Conservation (phyloP, 2,888 invertebrate genomes). For the Plebejus melissa region DNA sequence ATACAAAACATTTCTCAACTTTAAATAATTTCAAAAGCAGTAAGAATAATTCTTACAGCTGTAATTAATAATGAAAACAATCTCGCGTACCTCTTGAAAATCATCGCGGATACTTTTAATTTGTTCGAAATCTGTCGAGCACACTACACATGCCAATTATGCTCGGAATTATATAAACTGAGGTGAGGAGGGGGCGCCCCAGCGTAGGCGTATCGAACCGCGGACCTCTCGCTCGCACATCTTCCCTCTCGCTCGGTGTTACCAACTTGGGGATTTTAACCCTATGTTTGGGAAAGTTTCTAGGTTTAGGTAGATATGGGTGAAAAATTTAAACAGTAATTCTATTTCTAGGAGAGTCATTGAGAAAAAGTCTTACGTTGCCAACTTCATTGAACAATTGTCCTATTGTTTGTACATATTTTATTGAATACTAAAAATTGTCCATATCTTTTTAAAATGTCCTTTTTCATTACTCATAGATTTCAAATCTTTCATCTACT, state of each 20-base stretch:
- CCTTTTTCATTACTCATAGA: not conserved
- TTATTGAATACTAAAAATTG: no score
- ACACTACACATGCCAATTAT: slow-evolving; percentile 53
- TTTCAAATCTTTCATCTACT: not conserved
- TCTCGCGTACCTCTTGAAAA: not conserved
- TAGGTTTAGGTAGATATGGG: not conserved
- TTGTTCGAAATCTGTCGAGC: slow-evolving; percentile 24
- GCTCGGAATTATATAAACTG: slow-evolving; percentile 54
- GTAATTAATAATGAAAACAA: slow-evolving; percentile 1
- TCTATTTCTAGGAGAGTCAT: no score
- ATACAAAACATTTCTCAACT: not conserved
- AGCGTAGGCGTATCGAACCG: slow-evolving; percentile 61
- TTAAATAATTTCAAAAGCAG: not conserved
- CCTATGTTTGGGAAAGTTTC: not conserved
- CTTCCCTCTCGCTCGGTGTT: slow-evolving; percentile 40
- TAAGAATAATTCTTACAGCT: not conserved
- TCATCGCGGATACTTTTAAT: slow-evolving; percentile 11
- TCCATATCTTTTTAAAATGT: not conserved
- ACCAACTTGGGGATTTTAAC: not conserved
- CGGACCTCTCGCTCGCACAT: slow-evolving; percentile 44
- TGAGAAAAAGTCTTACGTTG: no score
- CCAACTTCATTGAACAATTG: no score
- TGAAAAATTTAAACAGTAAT: no score
- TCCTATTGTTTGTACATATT: no score
- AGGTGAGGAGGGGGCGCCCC: slow-evolving; percentile 50